Conservation (phyloP, 2,113 vertebrate species). For the Callithrix jacchus region DNA sequence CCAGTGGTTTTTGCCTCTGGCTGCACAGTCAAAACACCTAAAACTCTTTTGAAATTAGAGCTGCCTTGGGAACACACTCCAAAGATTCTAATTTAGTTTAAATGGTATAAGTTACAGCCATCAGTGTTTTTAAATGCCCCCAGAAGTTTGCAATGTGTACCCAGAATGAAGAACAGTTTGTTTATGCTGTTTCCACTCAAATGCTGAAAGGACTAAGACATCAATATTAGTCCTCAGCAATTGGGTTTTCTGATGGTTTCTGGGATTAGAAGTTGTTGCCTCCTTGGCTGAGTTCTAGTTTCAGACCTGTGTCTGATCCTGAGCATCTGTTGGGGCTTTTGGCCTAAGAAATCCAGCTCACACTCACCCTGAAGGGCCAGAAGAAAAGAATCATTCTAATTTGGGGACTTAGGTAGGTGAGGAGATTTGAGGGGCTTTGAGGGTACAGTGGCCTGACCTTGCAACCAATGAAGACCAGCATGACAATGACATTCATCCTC, state of each 20-base stretch:
- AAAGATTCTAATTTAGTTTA: background rate
- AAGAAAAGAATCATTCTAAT: background rate
- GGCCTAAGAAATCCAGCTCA: background rate
- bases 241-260: background rate
- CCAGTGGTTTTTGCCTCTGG: background rate
- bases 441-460: background rate
- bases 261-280: background rate
- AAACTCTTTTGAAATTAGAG: background rate
- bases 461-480: background rate
- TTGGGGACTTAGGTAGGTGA: background rate
- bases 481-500: background rate
- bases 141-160: background rate
- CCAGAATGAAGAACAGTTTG: background rate
- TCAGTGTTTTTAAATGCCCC: background rate
- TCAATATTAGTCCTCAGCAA: background rate
- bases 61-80: background rate
- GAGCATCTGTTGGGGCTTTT: background rate
- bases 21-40: background rate
- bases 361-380: background rate
- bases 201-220: background rate
- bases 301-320: background rate
- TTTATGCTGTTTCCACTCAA: background rate
- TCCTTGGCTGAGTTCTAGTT: background rate
- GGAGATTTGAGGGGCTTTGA: background rate
- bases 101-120: background rate